These are phyloP conservation scores for Caenorhabditis sinica DNA, from an alignment of 2,888 invertebrate genomes.

Conservation along the genomic window DNA sequence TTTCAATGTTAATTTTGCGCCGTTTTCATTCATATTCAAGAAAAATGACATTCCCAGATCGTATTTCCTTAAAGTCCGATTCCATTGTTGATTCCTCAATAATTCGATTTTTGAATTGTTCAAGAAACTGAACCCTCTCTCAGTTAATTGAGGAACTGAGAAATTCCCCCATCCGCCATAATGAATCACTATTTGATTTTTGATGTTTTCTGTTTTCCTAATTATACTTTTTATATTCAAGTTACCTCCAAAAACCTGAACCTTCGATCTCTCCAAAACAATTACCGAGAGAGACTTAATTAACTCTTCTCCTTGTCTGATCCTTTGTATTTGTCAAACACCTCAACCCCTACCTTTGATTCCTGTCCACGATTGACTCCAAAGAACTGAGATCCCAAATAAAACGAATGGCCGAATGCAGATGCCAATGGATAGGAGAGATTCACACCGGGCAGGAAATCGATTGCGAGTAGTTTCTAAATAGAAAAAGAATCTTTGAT, in stretches of 20 bases:
- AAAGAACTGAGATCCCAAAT: conserved; percentile 79
- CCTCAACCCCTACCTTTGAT: conserved; percentile 19
- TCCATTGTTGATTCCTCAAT: too few relatives aligned
- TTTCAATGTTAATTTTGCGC: not conserved
- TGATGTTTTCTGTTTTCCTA: not conserved
- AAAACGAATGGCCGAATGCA: conserved; percentile 76
- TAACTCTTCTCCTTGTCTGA: not conserved
- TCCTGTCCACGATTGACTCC: conserved; percentile 72
- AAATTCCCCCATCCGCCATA: too few relatives aligned
- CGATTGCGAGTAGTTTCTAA: conserved; percentile 66
- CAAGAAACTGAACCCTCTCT: too few relatives aligned
- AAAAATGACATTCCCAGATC: too few relatives aligned
- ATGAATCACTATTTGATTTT: not conserved
- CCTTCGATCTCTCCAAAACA: conserved; percentile 2
- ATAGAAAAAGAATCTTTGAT: conserved; percentile 15
- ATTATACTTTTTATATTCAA: not conserved
- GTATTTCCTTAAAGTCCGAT: too few relatives aligned
- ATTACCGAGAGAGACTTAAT: not conserved
- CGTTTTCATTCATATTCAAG: too few relatives aligned
- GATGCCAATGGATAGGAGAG: conserved; percentile 75
- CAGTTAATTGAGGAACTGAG: too few relatives aligned
- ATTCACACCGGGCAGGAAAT: conserved; percentile 68
- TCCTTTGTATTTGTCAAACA: conserved; percentile 10
- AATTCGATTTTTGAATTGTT: too few relatives aligned
- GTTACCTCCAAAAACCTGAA: not conserved